Conservation (phyloP, 2,113 vertebrate species). For the Rhinogobius similis region DNA sequence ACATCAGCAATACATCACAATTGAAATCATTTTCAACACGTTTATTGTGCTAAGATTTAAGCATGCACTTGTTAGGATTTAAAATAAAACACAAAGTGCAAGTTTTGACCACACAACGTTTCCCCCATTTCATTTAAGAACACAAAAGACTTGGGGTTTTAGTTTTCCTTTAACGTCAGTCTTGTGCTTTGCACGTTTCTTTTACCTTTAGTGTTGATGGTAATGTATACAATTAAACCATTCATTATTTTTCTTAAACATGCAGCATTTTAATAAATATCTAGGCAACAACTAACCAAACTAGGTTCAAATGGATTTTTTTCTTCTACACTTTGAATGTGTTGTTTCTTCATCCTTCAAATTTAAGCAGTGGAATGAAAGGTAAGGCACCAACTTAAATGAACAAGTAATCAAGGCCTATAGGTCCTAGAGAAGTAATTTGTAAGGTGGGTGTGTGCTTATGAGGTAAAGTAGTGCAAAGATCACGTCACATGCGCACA, state of each 20-base stretch:
- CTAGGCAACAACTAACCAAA: neutral
- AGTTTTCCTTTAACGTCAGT: constrained; percentile 14
- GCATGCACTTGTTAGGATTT: constrained; percentile 61
- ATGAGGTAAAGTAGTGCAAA: constrained; percentile 51
- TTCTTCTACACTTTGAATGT: neutral
- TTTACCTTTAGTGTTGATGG: neutral
- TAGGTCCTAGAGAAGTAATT: constrained; percentile 23
- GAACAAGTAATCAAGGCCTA: constrained; percentile 38
- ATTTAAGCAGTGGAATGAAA: constrained; percentile 52
- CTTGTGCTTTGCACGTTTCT: constrained; percentile 39
- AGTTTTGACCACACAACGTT: too few relatives aligned
- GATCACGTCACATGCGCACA: constrained; percentile 9
- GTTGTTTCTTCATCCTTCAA: neutral
- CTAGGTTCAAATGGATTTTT: too few relatives aligned
- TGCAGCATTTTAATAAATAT: constrained; percentile 37
- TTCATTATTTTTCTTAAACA: constrained; percentile 29
- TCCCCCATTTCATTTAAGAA: neutral
- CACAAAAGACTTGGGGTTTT: neutral
- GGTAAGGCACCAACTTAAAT: constrained; percentile 76
- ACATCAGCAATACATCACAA: constrained; percentile 61
- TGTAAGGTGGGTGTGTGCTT: constrained; percentile 28
- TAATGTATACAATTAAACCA: neutral
- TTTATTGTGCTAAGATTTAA: constrained; percentile 39
- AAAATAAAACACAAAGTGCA: constrained; percentile 48
- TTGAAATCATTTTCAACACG: constrained; percentile 22